phyloP scores from a whole-genome alignment of 2,797 vertebrate genomes.

The Schizopygopsis malacanthus region DNA sequence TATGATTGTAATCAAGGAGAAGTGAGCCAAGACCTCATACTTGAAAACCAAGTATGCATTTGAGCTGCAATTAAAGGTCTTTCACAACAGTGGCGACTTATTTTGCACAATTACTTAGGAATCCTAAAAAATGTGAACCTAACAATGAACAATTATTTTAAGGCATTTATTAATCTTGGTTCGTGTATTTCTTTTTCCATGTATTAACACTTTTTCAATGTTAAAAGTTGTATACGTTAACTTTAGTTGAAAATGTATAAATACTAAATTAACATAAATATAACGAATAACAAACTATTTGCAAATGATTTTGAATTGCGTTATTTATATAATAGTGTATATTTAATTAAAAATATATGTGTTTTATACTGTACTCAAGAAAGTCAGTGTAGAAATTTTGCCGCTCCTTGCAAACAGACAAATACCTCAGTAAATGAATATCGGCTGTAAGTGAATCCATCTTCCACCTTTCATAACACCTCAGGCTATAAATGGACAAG shows the following conservation, averaged over 20 bases:
- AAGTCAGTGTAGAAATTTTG: too few species aligned
- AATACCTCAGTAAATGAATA: not conserved
- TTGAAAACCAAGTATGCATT: slow-evolving; percentile 29
- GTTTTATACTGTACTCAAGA: not conserved
- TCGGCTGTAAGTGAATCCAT: not conserved
- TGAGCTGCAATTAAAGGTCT: slow-evolving; percentile 16
- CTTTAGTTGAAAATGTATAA: not conserved
- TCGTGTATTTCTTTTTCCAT: not conserved
- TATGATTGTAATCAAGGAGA: slow-evolving; percentile 3
- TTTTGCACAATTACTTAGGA: slow-evolving; percentile 1
- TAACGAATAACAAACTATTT: not conserved
- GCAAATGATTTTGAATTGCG: not conserved
- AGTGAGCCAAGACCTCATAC: not conserved
- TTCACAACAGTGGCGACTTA: slow-evolving; percentile 7
- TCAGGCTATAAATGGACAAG: slow-evolving; percentile 10
- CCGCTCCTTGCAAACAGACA: not conserved
- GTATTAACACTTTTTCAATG: not conserved
- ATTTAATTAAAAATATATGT: not conserved
- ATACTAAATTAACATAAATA: not conserved
- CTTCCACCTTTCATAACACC: not conserved
- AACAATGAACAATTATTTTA: not conserved
- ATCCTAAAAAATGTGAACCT: not conserved
- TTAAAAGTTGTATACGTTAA: not conserved
- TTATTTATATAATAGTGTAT: not conserved
- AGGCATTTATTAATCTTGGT: not conserved